Evolutionary conservation across 2,113 vertebrate species (phyloP).

Genomic region (Siniperca knerii): DNA sequence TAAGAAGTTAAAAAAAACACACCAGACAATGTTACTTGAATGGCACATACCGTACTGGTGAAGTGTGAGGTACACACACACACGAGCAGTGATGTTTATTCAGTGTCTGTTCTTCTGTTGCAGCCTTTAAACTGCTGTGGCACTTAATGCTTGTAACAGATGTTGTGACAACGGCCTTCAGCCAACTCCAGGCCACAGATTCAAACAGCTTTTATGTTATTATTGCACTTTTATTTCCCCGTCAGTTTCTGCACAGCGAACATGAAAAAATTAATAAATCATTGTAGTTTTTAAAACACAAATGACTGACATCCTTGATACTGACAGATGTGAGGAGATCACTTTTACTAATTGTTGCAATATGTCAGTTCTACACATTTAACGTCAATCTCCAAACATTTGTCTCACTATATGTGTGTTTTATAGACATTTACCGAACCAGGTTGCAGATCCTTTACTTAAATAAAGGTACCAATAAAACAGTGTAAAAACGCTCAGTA

Average conservation of each 20-base stretch:
- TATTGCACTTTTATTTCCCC: constrained; percentile 28
- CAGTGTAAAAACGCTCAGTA: not conserved
- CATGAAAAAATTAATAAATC: constrained; percentile 32
- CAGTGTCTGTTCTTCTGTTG: constrained; percentile 31
- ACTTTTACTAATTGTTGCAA: not conserved
- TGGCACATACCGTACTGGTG: constrained; percentile 46
- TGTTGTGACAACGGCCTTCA: constrained; percentile 40
- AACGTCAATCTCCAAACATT: not conserved
- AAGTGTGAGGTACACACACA: constrained; percentile 15
- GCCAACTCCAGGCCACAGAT: constrained; percentile 38
- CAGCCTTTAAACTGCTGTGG: constrained; percentile 39
- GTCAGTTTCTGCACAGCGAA: constrained; percentile 22
- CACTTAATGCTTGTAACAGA: constrained; percentile 53
- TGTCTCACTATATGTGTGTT: not conserved
- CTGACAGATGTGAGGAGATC: not conserved
- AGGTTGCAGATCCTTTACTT: not conserved
- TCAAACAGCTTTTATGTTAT: constrained; percentile 24
- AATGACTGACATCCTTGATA: not conserved
- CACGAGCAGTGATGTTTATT: constrained; percentile 24
- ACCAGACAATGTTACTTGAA: constrained; percentile 46
- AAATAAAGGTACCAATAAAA: not conserved
- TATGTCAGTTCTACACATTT: not conserved
- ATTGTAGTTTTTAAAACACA: constrained; percentile 31
- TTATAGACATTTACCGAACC: not conserved
- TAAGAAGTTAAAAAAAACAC: constrained; percentile 15